Evolutionary conservation across 1,140 invertebrate genomes (phyloP), one percentile per base, ranked within the genome.

Genomic region (Achroia grisella): DNA sequence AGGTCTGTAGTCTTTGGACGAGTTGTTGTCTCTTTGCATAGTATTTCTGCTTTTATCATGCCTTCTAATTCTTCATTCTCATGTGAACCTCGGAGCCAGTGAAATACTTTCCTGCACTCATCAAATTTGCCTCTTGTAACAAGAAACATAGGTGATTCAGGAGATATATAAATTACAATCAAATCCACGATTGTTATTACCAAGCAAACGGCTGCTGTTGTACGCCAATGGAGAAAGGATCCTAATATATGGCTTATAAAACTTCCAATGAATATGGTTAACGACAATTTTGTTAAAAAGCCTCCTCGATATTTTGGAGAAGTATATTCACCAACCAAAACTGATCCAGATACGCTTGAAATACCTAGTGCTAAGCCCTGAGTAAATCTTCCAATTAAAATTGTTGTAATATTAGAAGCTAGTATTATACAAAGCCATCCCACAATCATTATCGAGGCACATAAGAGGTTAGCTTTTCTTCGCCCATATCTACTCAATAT

Each of bases 31-130:
- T 28, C 49, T 44, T 60, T 51, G 42, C 44, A 6, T 54, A 9
- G 53, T 50, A 37, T 48, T 29, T 44, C 39, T 5, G 39, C 55
- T 8, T 46, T 39, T 12, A 72, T 54, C 56, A 72, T 64, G 36
- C 43, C 57, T n/a, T 64, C 35, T 10, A 72, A 40, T 47, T 72
- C 69, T 1, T 60, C 56, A 39, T 71, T 57, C 55, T 73, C 70
- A 1, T 44, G 40, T 11, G 55, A 40, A 43, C 56, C 58, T 43
- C 70, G 50, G n/a, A 71, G 29, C 58, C 60, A 71, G 31, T 53
- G 45, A 37, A 73, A 73, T 1, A 62, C 50, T 46, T 44, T 49
- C 14, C 39, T 61, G 27, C 59, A 52, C 3, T 69, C 65, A 2
- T 71, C 60, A 32, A 58, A 62, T 33, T 54, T 56, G 0, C 59